Base-by-base conservation (phyloP, 2,797 vertebrate species). In the Remorina albescens region DNA sequence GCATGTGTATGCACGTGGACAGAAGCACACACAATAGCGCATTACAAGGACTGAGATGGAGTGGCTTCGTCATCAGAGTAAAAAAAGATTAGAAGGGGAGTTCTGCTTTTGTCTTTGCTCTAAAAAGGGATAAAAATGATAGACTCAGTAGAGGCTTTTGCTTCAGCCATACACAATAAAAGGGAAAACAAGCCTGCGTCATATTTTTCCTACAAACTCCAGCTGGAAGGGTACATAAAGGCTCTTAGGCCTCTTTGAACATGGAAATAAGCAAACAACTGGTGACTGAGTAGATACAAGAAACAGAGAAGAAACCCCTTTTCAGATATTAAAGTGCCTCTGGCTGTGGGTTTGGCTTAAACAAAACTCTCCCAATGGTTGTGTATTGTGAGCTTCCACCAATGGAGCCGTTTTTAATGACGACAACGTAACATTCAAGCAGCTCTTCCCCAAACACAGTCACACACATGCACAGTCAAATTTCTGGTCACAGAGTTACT, bases 401-500 rank as follows among this genome's bases (percentile, higher is more conserved):
- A 76, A 41, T 28, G 26, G n/a, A 16, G 36, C 21, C 28, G 36
- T 54, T 55, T 57, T 78, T 59, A 71, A 66, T 56, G 50, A 80
- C 42, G 34, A 53, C 41, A 39, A 41, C 6, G 50, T 65, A 55
- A 76, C 51, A 58, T 39, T 67, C 30, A 69, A 4, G 36, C 8
- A 25, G 21, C 8, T 51, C 26, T 19, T 12, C 34, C 4, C 11
- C 25, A 19, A 60, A 37, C 13, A 23, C 50, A 58, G 30, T 58
- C 55, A 30, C 42, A 55, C 56, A 51, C 26, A 25, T n/a, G 16
- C 41, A 21, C 67, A 67, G 28, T 51, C 49, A 77, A 41, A 83
- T 37, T 37, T 32, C 25, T 9, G 7, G 34, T 54, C 5, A 50
- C 54, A 21, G 47, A 67, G 66, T 66, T 80, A 96, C 98, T 98